Evolutionary conservation across 64 coral and sea anemone genomes (phyloP).

Genomic region (Pachyseris speciosa): DNA sequence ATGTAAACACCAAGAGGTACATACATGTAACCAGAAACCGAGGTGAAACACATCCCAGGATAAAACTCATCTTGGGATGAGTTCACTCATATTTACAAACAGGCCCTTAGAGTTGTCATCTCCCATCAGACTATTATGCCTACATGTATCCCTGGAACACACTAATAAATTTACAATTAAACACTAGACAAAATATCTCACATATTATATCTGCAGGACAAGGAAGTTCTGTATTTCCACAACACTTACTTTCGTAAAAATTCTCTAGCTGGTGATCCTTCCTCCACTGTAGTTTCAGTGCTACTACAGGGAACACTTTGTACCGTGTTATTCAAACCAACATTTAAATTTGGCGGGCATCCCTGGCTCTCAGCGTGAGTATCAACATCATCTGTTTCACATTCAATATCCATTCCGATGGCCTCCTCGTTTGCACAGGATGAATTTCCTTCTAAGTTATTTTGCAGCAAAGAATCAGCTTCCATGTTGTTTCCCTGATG

Average conservation of each 20-base stretch:
- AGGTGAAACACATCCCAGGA: no score
- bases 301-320: background rate
- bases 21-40: no score
- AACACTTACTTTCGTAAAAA: constrained; percentile 12
- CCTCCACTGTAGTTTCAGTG: background rate
- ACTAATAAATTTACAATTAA: no score
- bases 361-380: no score
- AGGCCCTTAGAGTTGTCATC: no score
- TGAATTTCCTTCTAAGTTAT: background rate
- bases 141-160: no score
- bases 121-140: no score
- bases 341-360: constrained; percentile 1
- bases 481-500: background rate
- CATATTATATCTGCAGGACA: background rate
- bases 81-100: no score
- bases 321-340: background rate
- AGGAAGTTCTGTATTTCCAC: no score
- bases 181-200: no score
- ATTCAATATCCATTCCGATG: constrained; percentile 9
- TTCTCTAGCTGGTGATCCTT: constrained; percentile 42
- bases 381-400: background rate
- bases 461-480: background rate
- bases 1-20: no score
- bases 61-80: no score
- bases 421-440: background rate